Evolutionary conservation across 1,140 invertebrate species (phyloP).

Genomic region (Globodera rostochiensis): DNA sequence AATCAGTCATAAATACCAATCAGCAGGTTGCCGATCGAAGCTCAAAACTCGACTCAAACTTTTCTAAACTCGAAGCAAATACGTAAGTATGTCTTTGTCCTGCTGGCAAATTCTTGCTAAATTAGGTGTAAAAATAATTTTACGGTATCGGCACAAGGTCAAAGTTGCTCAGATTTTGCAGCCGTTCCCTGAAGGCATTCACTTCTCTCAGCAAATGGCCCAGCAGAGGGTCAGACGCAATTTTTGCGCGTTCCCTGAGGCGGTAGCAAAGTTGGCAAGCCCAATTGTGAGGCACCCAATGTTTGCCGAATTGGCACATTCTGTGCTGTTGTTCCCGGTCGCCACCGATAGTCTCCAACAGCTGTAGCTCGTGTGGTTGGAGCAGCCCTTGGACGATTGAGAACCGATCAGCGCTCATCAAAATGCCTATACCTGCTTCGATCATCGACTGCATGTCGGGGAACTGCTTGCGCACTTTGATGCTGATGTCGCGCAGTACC

Average conservation of each 20-base stretch:
- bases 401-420: constrained; percentile 50
- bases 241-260: constrained; percentile 24
- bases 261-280: constrained; percentile 31
- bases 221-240: constrained; percentile 32
- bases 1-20: no score
- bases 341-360: constrained; percentile 38
- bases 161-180: constrained; percentile 12
- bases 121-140: neutral
- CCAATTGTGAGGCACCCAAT: constrained; percentile 60
- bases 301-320: constrained; percentile 36
- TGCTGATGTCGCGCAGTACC: constrained; percentile 78
- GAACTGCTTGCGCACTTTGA: constrained; percentile 87
- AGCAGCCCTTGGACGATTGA: constrained; percentile 36
- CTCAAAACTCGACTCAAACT: no score
- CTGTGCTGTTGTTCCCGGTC: no score
- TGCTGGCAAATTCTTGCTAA: neutral
- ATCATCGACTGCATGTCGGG: constrained; percentile 83
- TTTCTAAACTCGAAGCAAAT: neutral
- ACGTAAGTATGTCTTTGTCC: neutral
- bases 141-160: constrained; percentile 14
- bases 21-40: no score
- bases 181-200: constrained; percentile 25
- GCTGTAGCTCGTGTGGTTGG: constrained; percentile 33
- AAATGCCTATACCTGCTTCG: constrained; percentile 71
- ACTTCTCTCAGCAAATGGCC: constrained; percentile 47